Base-by-base conservation (phyloP, 2,888 invertebrate genomes). In the Phrixothrix hirtus region DNA sequence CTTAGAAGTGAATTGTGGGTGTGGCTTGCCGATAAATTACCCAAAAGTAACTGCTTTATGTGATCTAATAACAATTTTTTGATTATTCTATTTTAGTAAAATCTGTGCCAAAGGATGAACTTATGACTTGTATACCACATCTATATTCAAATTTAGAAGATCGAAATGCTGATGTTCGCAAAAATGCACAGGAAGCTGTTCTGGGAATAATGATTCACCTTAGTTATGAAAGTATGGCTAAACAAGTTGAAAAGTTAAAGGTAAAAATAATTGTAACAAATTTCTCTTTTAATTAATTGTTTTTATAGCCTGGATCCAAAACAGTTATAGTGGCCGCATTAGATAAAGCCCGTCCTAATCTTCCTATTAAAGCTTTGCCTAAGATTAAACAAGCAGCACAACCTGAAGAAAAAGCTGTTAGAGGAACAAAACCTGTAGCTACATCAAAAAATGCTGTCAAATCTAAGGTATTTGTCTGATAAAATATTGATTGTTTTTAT, bases 121-220 rank as follows among this genome's bases (percentile, higher is more conserved):
- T 97, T 1, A 73, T 83, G 0, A 75, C 84, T 1, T 89, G 92
- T 75, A 76, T 95, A 49, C 88, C 91, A 0, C 79, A 83, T 60
- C 75, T 97, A 43, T 93, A 86, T 75, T 81, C 84, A 26, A 91
- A 92, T 67, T 75, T 96, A 50, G 95, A 95, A 71, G 96, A 97
- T 77, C 83, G 97, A 45, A 92, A 88, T 69, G 89, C 86, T 0
- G 95, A 95, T 61, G 95, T 97, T 2, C 81, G 96, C 7, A 94
- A 93, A 71, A 91, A 89, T 66, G 88, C 95, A 1, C 87, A 88
- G 44, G 95, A 95, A 70, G 91, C 93, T 30, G 86, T 95, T 26
- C 77, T 95, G 31, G 95, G 95, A 1, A 85, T 94, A 64, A 96
- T 96, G 95, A 85, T 95, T 58, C 95, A 95, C 71, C 78, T 93